A percentile compares a stretch with the other conserved stretches of the same genome.
Evolutionary conservation across 1,140 invertebrate species (phyloP).

Genomic region (Drosophila prosaltans): DNA sequence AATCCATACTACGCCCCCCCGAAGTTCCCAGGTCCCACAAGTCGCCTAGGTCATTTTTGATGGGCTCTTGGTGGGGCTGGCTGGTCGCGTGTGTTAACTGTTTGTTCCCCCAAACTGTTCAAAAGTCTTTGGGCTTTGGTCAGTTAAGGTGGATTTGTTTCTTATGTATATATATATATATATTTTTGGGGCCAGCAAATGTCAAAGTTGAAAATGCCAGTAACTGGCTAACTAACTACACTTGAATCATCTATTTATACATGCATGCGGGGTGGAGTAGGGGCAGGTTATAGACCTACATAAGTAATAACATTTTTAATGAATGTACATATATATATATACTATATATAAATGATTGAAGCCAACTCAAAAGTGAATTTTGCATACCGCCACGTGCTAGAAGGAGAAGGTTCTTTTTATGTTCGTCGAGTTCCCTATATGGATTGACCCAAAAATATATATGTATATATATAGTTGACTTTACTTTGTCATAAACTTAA

Average conservation of each 20-base stretch:
- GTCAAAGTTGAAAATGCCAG: constrained; percentile 52
- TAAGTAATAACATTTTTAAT: constrained; percentile 7
- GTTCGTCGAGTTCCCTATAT: constrained; percentile 6
- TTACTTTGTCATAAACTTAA: background rate
- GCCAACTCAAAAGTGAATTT: constrained; percentile 24
- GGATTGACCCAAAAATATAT: background rate
- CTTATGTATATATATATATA: background rate
- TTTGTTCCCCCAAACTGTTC: too few relatives aligned
- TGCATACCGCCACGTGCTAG: constrained; percentile 44
- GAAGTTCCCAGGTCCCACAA: too few relatives aligned
- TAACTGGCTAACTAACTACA: constrained; percentile 29
- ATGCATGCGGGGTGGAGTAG: background rate
- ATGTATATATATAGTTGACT: background rate
- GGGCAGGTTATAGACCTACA: background rate
- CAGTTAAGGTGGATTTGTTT: too few relatives aligned
- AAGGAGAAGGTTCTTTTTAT: constrained; percentile 8
- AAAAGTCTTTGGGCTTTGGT: too few relatives aligned
- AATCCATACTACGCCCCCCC: background rate
- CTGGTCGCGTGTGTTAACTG: too few relatives aligned
- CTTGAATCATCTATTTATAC: constrained; percentile 46
- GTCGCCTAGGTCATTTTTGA: too few relatives aligned
- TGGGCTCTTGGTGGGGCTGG: too few relatives aligned
- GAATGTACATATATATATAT: background rate
- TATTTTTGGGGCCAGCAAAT: constrained; percentile 28
- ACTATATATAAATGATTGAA: constrained; percentile 3